Evolutionary conservation across 2,888 invertebrate species (phyloP).

Genomic region (Caenorhabditis imperialis): DNA sequence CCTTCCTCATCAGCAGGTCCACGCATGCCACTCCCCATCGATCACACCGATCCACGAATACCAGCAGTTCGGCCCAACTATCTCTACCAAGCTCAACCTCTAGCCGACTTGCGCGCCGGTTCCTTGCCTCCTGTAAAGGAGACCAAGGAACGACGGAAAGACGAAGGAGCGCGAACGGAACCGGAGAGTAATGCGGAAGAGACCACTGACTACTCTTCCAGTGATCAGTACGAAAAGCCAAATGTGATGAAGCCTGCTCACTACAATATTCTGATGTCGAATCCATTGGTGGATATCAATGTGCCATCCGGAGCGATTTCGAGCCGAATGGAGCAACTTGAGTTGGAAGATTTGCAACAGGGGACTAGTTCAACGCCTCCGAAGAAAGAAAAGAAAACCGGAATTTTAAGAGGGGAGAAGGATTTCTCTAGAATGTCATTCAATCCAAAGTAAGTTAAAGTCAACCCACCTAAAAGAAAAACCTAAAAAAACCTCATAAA

Average conservation of each 20-base stretch:
- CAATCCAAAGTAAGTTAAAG: constrained; percentile 65
- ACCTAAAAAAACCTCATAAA: too few species aligned
- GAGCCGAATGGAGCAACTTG: constrained; percentile 30
- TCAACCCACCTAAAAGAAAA: constrained; percentile 63
- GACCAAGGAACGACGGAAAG: constrained; percentile 55
- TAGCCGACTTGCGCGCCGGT: constrained; percentile 73
- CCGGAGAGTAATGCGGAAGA: constrained; percentile 76
- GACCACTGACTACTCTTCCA: constrained; percentile 77
- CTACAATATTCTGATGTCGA: constrained; percentile 70
- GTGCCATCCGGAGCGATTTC: constrained; percentile 55
- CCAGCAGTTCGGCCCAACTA: constrained; percentile 60
- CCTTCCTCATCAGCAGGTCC: constrained; percentile 20
- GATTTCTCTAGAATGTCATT: constrained; percentile 76
- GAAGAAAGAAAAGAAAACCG: constrained; percentile 33
- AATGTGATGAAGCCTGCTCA: constrained; percentile 52
- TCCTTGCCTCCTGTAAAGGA: constrained; percentile 69
- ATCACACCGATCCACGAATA: constrained; percentile 60
- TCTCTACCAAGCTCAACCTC: constrained; percentile 72
- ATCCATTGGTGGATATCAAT: constrained; percentile 65
- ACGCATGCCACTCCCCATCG: constrained; percentile 44
- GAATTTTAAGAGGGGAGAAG: constrained; percentile 62
- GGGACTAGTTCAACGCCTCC: constrained; percentile 59
- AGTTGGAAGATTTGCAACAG: constrained; percentile 48
- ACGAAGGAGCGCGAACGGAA: constrained; percentile 71
- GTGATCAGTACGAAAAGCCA: constrained; percentile 66